phyloP scores from a whole-genome alignment of 2,888 invertebrate genomes.

The Terebella lapidaria region DNA sequence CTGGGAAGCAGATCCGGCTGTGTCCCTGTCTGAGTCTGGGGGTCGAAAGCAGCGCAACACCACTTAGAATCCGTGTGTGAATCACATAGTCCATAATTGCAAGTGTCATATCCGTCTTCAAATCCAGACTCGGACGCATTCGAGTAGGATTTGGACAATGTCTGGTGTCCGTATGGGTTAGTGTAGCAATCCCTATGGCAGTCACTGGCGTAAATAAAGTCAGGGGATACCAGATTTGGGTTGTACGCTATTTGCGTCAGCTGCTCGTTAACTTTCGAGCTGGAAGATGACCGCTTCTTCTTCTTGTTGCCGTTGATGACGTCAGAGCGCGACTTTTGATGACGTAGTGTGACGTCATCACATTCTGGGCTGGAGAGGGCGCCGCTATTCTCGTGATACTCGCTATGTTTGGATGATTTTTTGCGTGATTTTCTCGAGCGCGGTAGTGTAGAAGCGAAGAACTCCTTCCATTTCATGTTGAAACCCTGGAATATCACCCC shows the following conservation, averaged over 20 bases:
- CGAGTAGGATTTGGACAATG: neutral
- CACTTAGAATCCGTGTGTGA: too few species aligned
- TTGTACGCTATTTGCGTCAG: neutral
- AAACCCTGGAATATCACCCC: too few species aligned
- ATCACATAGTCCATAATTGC: too few species aligned
- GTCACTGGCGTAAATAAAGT: neutral
- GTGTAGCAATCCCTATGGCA: neutral
- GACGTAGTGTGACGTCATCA: neutral
- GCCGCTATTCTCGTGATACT: neutral
- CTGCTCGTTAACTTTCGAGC: neutral
- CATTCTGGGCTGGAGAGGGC: neutral
- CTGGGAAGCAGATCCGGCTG: neutral
- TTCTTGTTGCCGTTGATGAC: neutral
- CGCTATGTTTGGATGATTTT: neutral
- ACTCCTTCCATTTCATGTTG: neutral
- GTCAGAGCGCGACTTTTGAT: neutral
- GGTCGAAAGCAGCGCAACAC: too few species aligned
- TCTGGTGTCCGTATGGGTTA: neutral
- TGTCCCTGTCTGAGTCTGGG: neutral
- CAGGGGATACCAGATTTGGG: neutral
- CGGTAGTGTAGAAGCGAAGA: neutral
- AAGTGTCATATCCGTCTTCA: neutral
- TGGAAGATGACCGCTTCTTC: neutral
- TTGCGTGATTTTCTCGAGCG: neutral
- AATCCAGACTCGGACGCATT: neutral